These are phyloP conservation scores for Melieria picta DNA, from an alignment of 2,888 invertebrate species.

Conservation along the genomic window DNA sequence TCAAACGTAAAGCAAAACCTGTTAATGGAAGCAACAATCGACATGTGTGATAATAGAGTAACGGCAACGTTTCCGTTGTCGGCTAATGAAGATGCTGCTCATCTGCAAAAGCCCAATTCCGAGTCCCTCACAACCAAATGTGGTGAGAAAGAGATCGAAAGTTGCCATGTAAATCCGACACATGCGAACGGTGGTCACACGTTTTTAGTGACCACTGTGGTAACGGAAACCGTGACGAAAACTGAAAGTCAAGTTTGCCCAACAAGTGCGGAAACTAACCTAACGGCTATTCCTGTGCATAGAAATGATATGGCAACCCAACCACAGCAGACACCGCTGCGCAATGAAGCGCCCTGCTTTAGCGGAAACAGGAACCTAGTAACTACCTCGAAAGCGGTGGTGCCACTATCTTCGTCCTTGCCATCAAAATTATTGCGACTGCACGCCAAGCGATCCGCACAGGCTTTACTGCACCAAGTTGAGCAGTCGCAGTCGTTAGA, in stretches of 20 bases:
- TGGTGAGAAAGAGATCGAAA: not conserved
- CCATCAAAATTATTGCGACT: conserved; percentile 61
- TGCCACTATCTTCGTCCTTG: conserved; percentile 61
- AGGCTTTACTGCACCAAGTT: conserved; percentile 54
- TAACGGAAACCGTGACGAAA: conserved; percentile 37
- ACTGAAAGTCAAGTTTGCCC: conserved; percentile 6
- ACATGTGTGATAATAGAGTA: too few species aligned
- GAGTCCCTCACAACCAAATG: too few species aligned
- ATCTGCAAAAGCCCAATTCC: too few species aligned
- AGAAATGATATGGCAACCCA: not conserved
- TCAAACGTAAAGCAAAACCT: not conserved
- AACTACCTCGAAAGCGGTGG: conserved; percentile 53
- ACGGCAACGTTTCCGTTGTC: too few species aligned
- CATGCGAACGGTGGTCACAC: conserved; percentile 52
- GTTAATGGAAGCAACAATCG: too few species aligned
- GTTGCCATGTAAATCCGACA: conserved; percentile 27
- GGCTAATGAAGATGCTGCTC: too few species aligned
- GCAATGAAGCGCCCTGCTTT: not conserved
- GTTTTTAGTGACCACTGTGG: conserved; percentile 55
- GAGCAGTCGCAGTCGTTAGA: conserved; percentile 50
- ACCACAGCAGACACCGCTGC: conserved; percentile 32
- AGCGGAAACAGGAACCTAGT: conserved; percentile 45
- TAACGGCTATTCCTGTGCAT: conserved; percentile 54
- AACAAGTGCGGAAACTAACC: conserved; percentile 29
- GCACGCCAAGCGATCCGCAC: conserved; percentile 58